Conservation (phyloP, 2,797 vertebrate genomes). For the Peromyscus eremicus region DNA sequence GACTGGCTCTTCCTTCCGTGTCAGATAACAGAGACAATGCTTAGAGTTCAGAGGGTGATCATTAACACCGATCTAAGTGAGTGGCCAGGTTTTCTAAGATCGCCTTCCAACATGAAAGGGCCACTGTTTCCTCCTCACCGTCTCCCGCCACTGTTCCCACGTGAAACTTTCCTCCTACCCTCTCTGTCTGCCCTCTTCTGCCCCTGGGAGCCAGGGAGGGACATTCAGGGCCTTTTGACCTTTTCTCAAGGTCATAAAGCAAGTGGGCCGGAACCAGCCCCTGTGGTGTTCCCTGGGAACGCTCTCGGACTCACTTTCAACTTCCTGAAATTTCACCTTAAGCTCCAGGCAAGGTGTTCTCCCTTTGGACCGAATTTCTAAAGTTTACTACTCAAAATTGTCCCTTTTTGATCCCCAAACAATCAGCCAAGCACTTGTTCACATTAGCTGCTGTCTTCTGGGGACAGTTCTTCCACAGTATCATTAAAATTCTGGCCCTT, state of each 20-base stretch:
- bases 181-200: neutral
- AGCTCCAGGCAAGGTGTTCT: neutral
- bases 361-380: neutral
- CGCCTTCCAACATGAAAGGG: neutral
- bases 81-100: neutral
- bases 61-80: neutral
- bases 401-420: neutral
- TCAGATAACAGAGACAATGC: no score
- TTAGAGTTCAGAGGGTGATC: accelerated
- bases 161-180: accelerated
- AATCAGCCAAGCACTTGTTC: neutral
- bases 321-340: neutral
- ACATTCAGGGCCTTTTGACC: neutral
- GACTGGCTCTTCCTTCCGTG: neutral
- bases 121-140: neutral
- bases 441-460: neutral
- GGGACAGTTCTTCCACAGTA: neutral
- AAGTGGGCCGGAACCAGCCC: accelerated
- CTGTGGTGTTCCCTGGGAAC: accelerated
- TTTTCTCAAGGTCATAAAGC: neutral
- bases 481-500: neutral
- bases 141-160: accelerated
- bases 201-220: neutral
- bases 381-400: neutral
- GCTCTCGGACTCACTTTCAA: neutral